Evolutionary conservation across 2,797 vertebrate genomes (phyloP).

Genomic region (Caiman crocodilus): DNA sequence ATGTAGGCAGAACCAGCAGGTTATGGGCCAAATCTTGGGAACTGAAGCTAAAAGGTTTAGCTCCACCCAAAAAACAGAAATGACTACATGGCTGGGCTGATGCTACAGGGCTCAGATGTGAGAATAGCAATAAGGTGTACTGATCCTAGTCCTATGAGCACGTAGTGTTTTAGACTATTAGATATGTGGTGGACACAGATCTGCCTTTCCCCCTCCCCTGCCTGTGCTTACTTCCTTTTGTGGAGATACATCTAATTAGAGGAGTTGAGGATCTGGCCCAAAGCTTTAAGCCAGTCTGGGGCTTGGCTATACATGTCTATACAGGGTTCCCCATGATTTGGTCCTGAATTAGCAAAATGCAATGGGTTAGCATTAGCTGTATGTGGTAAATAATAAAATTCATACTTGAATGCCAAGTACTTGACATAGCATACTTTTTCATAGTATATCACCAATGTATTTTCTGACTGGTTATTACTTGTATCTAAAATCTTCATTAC

Average conservation of each 20-base stretch:
- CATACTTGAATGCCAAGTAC: slow-evolving; percentile 63
- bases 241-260: background rate
- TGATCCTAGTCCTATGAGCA: background rate
- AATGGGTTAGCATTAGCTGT: slow-evolving; percentile 38
- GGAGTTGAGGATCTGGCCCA: background rate
- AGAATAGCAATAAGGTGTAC: background rate
- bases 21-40: background rate
- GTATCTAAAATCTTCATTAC: slow-evolving; percentile 77
- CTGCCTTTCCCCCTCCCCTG: background rate
- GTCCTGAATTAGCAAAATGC: background rate
- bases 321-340: background rate
- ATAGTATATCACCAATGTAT: slow-evolving; percentile 57
- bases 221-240: background rate
- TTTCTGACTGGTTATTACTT: slow-evolving; percentile 75
- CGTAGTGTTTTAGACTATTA: background rate
- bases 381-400: slow-evolving; percentile 67
- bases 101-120: background rate
- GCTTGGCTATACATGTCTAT: background rate
- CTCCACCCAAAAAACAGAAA: background rate
- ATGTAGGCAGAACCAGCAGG: too few species aligned
- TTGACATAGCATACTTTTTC: slow-evolving; percentile 53
- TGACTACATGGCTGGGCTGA: fast-evolving
- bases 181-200: background rate
- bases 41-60: background rate
- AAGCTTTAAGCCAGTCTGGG: background rate